Base-by-base conservation (phyloP, 1,140 invertebrate genomes). In the Artemia franciscana region DNA sequence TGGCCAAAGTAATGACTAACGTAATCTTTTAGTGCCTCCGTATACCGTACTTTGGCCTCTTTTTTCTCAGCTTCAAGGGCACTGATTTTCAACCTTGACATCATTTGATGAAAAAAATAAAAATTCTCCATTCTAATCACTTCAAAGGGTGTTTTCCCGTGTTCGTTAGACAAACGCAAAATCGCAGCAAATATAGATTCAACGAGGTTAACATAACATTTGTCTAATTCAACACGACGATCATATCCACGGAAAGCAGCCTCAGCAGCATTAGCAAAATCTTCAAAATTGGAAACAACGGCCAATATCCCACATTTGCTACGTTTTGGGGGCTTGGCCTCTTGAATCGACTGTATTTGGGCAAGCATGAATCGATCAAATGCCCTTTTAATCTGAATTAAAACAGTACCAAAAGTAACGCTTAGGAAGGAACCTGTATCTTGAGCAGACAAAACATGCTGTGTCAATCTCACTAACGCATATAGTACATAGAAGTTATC, bases 61-160 rank as follows among this genome's bases (percentile, higher is more conserved):
- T 92, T 94, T 65, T 88, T 80, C 67, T 89, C 80, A 18, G 76
- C 72, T 70, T 98, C 93, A 70, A 98, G 76, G 62, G 89, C 88
- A 5, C 82, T 75, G 66, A 97, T 90, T 77, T 97, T 97, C 28
- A 97, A 75, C 72, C 88, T 84, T 2, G 86, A 88, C 60, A 97
- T 74, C 58, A 90, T 74, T 21, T 84, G 87, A 71, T 90, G 85
- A 68, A 98, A 80, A 70, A 91, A 85, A 79, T 98, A 93, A 73
- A 90, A 98, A 76, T 98, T 98, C 85, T 83, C 87, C 86, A 95
- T 90, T 76, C 90, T 87, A 30, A 98, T 81, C 57, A 97, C 91
- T 78, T 95, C 86, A 59, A 82, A 80, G 15, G 93, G 94, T 24
- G 92, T 96, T 76, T 93, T 94, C 63, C 84, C 82, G 72, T 95